Evolutionary conservation across 2,113 vertebrate species (phyloP).

Genomic region (Lathamus discolor): DNA sequence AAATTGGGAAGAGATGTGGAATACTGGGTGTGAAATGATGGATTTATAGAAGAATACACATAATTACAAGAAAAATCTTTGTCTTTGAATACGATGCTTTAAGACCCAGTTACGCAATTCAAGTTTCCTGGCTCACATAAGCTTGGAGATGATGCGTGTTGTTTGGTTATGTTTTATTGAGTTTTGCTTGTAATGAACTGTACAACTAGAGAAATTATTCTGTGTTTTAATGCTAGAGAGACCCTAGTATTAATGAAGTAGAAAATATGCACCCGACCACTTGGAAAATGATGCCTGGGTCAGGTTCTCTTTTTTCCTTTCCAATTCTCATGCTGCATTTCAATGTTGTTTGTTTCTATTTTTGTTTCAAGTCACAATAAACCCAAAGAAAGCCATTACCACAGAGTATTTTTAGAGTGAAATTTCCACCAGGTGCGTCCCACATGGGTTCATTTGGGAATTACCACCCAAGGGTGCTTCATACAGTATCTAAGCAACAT

Average conservation of each 20-base stretch:
- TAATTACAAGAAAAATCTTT: not conserved
- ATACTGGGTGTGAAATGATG: not conserved
- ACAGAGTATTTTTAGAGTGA: constrained; percentile 59
- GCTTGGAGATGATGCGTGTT: not conserved
- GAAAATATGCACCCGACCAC: constrained; percentile 18
- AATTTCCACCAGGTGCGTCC: constrained; percentile 34
- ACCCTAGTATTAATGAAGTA: constrained; percentile 25
- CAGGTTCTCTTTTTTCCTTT: not conserved
- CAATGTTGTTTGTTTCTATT: constrained; percentile 36
- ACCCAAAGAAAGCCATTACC: constrained; percentile 16
- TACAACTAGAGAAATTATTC: not conserved
- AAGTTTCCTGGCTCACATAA: not conserved
- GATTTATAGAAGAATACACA: not conserved
- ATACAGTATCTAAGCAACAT: not conserved
- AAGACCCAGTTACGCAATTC: not conserved
- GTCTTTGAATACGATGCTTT: not conserved
- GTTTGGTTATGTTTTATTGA: not conserved
- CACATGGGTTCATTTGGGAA: not conserved
- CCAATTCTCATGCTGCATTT: constrained; percentile 23
- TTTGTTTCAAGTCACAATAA: constrained; percentile 23
- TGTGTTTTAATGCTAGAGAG: not conserved
- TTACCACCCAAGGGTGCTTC: not conserved
- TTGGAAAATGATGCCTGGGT: constrained; percentile 14
- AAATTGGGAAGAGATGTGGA: not conserved
- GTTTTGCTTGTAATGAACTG: constrained; percentile 7